Percentiles rank a stretch among this genome's conserved stretches.
Conservation (phyloP, 2,888 invertebrate species). For the Escarpia spicata region DNA sequence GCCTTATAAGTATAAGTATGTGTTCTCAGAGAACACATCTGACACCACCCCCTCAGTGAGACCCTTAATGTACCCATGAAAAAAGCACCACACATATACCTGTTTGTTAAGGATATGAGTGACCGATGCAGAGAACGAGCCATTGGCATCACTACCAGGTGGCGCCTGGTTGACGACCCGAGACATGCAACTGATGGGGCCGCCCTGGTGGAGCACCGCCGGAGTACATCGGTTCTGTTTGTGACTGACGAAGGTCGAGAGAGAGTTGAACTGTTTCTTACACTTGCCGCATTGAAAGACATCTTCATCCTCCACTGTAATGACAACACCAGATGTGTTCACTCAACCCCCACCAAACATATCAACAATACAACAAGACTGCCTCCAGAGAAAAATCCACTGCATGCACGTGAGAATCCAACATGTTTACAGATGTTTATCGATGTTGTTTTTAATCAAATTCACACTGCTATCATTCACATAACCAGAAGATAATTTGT, state of each 20-base stretch:
- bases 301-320: constrained; percentile 72
- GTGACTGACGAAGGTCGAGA: constrained; percentile 73
- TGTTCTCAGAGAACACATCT: no score
- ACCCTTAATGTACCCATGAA: background rate
- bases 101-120: constrained; percentile 19
- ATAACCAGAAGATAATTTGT: no score
- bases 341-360: background rate
- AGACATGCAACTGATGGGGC: background rate
- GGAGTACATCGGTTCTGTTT: constrained; percentile 64
- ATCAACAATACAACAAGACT: background rate
- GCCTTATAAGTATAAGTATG: no score
- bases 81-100: background rate
- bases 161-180: constrained; percentile 13
- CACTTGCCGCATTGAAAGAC: constrained; percentile 78
- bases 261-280: constrained; percentile 73
- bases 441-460: no score
- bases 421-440: no score
- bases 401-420: no score
- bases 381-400: no score
- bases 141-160: constrained; percentile 22
- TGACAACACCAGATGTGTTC: background rate
- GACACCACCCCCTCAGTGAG: background rate
- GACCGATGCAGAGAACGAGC: constrained; percentile 26
- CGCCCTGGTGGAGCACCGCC: background rate
- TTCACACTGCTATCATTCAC: no score